phyloP scores from a whole-genome alignment of 2,797 vertebrate genomes.

The Etheostoma nigrum region DNA sequence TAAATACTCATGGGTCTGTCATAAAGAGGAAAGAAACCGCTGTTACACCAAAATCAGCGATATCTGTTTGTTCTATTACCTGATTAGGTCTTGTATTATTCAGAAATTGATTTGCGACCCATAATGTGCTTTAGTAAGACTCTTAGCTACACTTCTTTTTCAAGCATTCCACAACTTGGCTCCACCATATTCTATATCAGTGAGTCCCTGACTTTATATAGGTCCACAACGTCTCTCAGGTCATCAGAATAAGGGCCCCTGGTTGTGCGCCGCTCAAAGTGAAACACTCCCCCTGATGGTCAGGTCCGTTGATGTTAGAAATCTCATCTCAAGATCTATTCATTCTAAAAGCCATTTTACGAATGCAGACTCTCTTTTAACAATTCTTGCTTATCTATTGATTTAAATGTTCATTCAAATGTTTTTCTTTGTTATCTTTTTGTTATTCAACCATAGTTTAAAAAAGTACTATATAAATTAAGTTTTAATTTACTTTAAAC shows the following conservation, averaged over 20 bases:
- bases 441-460: not conserved
- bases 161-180: not conserved
- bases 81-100: not conserved
- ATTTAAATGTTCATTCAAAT: too few species aligned
- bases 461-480: not conserved
- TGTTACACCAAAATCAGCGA: conserved; percentile 1
- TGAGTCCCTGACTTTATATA: not conserved
- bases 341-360: not conserved
- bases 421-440: not conserved
- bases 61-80: not conserved
- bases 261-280: conserved; percentile 7
- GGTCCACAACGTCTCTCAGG: not conserved
- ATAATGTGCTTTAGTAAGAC: not conserved
- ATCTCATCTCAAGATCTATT: not conserved
- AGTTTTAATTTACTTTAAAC: not conserved
- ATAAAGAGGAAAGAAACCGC: not conserved
- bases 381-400: not conserved
- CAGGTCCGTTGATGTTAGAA: not conserved
- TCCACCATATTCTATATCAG: not conserved
- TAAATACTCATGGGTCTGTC: conserved; percentile 95
- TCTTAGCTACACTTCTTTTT: not conserved
- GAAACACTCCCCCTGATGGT: not conserved
- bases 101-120: not conserved
- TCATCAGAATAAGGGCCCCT: conserved; percentile 14
- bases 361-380: not conserved